Evolutionary conservation across 1,140 invertebrate species (phyloP).

Genomic region (Antheraea mylitta): DNA sequence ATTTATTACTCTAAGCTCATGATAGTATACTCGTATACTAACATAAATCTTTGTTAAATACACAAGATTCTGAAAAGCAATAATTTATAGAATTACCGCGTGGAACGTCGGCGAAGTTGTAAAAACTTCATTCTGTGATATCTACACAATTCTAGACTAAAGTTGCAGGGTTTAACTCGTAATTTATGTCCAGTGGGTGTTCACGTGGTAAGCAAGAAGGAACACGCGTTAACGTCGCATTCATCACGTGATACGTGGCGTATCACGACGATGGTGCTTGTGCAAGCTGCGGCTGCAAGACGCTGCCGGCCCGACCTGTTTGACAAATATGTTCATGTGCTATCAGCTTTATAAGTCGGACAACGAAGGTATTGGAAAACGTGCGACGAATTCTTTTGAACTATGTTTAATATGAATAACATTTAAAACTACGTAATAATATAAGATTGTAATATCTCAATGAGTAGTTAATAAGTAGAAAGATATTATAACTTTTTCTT

Average conservation of each 20-base stretch:
- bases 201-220: conserved; percentile 63
- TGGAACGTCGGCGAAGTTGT: conserved; percentile 50
- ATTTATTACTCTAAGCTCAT: too few relatives aligned
- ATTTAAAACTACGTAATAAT: background rate
- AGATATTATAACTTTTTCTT: too few relatives aligned
- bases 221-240: conserved; percentile 60
- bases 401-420: background rate
- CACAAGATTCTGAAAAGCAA: conserved; percentile 36
- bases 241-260: conserved; percentile 63
- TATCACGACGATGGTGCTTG: conserved; percentile 60
- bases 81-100: conserved; percentile 59
- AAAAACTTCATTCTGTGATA: conserved; percentile 67
- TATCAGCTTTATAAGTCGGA: conserved; percentile 1
- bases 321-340: conserved; percentile 7
- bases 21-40: too few relatives aligned
- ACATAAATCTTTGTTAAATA: conserved; percentile 38
- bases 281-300: conserved; percentile 34
- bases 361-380: background rate
- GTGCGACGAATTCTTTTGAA: background rate
- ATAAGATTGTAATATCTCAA: too few relatives aligned
- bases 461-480: too few relatives aligned
- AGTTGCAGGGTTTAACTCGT: conserved; percentile 62
- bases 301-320: background rate
- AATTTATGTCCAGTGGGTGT: conserved; percentile 67
- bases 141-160: conserved; percentile 59